Evolutionary conservation across 2,888 invertebrate species (phyloP).

Genomic region (Thecophora atra): DNA sequence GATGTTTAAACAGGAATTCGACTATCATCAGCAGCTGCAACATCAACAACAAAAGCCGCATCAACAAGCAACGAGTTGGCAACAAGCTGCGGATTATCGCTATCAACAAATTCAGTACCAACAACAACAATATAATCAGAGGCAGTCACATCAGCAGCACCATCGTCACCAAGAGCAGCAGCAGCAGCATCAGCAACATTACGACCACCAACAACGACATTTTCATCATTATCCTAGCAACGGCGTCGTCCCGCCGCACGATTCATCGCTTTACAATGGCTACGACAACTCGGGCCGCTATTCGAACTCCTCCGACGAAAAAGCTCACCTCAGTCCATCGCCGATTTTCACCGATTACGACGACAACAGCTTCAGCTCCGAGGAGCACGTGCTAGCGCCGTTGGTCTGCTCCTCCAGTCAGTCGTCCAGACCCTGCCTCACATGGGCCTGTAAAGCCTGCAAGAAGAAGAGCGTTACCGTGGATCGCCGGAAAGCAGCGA

Average conservation of each 20-base stretch:
- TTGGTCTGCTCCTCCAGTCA: slow-evolving; percentile 66
- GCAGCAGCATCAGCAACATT: slow-evolving; percentile 43
- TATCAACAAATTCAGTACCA: slow-evolving; percentile 12
- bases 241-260: not conserved
- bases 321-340: slow-evolving; percentile 55
- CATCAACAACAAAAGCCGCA: slow-evolving; percentile 38
- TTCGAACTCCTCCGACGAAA: slow-evolving; percentile 47
- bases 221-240: slow-evolving; percentile 55
- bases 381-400: slow-evolving; percentile 66
- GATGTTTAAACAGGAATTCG: slow-evolving; percentile 53
- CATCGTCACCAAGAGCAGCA: slow-evolving; percentile 41
- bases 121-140: slow-evolving; percentile 35
- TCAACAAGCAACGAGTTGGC: slow-evolving; percentile 38
- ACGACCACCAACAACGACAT: slow-evolving; percentile 53
- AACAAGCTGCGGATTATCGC: slow-evolving; percentile 21
- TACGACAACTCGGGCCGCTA: slow-evolving; percentile 44
- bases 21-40: slow-evolving; percentile 30
- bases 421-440: slow-evolving; percentile 77
- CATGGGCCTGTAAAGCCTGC: slow-evolving; percentile 98
- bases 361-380: slow-evolving; percentile 64
- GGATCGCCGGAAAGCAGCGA: slow-evolving; percentile 96
- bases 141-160: slow-evolving; percentile 36
- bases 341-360: slow-evolving; percentile 65
- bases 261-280: slow-evolving; percentile 21
- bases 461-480: slow-evolving; percentile 95